Evolutionary conservation across 37 sponge, comb jelly and placozoan genomes (phyloP), one percentile per base, ranked within the genome.

Genomic region (Ephydatia muelleri): DNA sequence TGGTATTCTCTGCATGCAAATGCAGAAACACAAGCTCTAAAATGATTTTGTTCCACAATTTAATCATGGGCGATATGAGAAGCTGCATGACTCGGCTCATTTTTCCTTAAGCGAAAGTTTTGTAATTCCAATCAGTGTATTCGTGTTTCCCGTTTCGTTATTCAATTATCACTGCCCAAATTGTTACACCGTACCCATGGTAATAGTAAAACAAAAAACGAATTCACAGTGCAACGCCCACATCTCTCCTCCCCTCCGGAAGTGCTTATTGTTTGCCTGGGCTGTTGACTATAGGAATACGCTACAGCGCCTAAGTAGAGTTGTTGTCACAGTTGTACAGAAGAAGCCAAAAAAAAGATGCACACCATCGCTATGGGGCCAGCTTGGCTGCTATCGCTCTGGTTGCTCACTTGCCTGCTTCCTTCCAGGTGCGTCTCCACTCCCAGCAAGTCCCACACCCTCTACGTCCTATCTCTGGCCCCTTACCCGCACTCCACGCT

Each of bases 301-400:
- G 57, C 57, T 57, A 14, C 6, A 57, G 6, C 65, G 1, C 5
- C 12, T 3, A 83, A 72, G 5, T 72, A 80, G 49, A 67, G 72
- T 36, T 80, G 87, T 73, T 29, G 65, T 75, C 47, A 29, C 2
- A 76, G 34, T 74, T 32, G 72, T n/a, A 80, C 81, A 47, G 67
- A 31, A 80, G 81, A 65, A 80, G 68, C 32, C 68, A 29, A 21
- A 23, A n/a, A 78, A 32, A 65, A 65, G 68, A 68, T 66, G 33
- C 32, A 65, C 6, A 28, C 35, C 16, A 19, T n/a, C n/a, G n/a
- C n/a, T n/a, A n/a, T 8, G 47, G 47, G 47, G 8, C 47, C 4
- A 8, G 47, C 57, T 14, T 57, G 57, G 57, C 16, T n/a, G n/a
- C n/a, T 11, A 14, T 57, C 57, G 57, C 16, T 57, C 57, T 57